Evolutionary conservation across 2,888 invertebrate genomes (phyloP).

Genomic region (Stenodera caucasica): DNA sequence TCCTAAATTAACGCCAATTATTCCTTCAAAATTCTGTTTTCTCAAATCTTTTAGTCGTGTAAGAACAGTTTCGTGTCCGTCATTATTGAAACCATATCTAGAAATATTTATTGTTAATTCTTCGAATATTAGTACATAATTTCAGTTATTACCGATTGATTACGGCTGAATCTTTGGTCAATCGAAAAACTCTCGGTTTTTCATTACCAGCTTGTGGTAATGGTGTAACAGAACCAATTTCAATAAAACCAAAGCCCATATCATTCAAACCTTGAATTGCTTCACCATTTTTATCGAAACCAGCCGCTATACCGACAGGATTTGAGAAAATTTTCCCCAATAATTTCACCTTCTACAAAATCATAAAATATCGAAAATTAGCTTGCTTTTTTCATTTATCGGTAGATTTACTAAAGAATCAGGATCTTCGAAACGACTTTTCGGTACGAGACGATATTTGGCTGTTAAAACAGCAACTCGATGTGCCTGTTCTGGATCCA

Average conservation of each 20-base stretch:
- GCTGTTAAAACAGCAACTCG: constrained; percentile 73
- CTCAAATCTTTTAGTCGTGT: constrained; percentile 65
- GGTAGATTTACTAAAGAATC: constrained; percentile 63
- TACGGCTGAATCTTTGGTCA: constrained; percentile 81
- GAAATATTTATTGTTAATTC: constrained; percentile 22
- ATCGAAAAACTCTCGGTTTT: constrained; percentile 88
- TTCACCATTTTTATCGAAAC: constrained; percentile 97
- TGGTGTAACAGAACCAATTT: constrained; percentile 96
- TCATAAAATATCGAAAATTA: constrained; percentile 13
- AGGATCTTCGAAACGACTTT: constrained; percentile 63
- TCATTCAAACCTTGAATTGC: constrained; percentile 78
- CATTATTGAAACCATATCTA: constrained; percentile 93
- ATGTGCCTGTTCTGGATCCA: constrained; percentile 85
- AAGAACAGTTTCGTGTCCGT: constrained; percentile 80
- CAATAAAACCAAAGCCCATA: constrained; percentile 93
- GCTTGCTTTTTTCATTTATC: not conserved
- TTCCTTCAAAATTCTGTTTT: constrained; percentile 60
- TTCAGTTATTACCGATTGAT: constrained; percentile 71
- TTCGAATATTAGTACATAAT: not conserved
- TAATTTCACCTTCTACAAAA: constrained; percentile 67
- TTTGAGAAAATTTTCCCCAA: constrained; percentile 76
- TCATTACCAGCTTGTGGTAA: constrained; percentile 90
- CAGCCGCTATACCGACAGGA: constrained; percentile 97
- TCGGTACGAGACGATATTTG: constrained; percentile 75
- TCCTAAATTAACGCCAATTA: constrained; percentile 90